Conservation (phyloP, 2,113 vertebrate species). For the Lagopus muta region DNA sequence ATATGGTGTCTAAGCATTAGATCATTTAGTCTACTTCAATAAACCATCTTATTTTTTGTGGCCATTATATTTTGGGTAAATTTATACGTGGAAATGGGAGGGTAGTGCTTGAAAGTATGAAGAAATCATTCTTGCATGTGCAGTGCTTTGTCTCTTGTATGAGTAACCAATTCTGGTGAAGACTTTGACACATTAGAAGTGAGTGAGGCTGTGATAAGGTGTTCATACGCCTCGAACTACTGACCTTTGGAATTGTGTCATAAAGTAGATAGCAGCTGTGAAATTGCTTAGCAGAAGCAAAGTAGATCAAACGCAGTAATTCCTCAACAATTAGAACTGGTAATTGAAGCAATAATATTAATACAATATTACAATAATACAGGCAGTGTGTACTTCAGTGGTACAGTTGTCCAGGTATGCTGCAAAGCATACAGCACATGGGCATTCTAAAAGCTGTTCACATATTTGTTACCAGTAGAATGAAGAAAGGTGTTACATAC, state of each 20-base stretch:
- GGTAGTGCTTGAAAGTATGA: not conserved
- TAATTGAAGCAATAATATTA: not conserved
- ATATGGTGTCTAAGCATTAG: not conserved
- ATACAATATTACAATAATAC: no score
- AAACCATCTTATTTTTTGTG: conserved; percentile 48
- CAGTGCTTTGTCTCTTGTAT: not conserved
- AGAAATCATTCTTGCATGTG: accelerated
- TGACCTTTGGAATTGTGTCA: not conserved
- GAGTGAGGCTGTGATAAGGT: not conserved
- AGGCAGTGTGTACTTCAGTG: not conserved
- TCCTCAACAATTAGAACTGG: not conserved
- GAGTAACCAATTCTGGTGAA: not conserved
- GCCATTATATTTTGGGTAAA: not conserved
- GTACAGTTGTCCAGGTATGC: not conserved
- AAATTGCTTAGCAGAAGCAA: not conserved
- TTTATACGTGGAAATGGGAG: not conserved
- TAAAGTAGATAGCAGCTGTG: not conserved
- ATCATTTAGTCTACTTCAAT: conserved; percentile 42
- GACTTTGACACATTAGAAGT: not conserved
- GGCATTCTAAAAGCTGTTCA: not conserved
- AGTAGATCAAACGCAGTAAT: not conserved
- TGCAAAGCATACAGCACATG: not conserved
- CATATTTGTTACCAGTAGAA: not conserved
- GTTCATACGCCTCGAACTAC: not conserved
- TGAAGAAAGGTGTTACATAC: accelerated